A percentile compares a stretch with the other conserved stretches of the same genome.
These are phyloP conservation scores for Heteromormyrus szaboi DNA, from an alignment of 2,797 vertebrate species.

Conservation along the genomic window DNA sequence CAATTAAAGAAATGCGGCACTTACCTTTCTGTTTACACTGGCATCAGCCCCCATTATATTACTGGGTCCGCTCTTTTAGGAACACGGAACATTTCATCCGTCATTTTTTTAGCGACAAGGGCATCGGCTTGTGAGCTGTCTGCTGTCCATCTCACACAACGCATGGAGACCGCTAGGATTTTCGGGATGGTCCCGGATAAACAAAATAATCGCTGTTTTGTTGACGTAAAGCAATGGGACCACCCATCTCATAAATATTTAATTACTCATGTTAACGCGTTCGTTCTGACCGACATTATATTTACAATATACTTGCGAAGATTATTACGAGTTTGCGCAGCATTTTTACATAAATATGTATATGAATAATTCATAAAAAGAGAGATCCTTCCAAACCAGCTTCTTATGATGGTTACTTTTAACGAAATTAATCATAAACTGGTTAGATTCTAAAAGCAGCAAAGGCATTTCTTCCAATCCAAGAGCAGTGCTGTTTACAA, in stretches of 20 bases:
- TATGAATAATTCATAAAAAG: background rate
- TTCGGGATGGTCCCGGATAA: background rate
- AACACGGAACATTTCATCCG: background rate
- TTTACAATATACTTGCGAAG: background rate
- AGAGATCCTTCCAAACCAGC: background rate
- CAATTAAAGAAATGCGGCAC: background rate
- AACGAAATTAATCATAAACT: background rate
- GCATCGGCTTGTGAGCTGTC: background rate
- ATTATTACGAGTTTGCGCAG: background rate
- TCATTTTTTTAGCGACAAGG: background rate
- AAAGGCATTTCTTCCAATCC: background rate
- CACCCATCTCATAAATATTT: slow-evolving; percentile 18
- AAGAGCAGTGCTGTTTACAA: background rate
- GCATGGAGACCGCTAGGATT: background rate
- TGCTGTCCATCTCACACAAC: background rate
- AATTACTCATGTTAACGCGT: background rate
- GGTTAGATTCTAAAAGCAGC: background rate
- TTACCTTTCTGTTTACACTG: slow-evolving; percentile 21
- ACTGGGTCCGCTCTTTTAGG: background rate
- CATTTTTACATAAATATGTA: background rate
- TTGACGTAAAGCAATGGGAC: slow-evolving; percentile 1
- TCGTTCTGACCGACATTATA: background rate
- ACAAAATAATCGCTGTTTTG: slow-evolving; percentile 18
- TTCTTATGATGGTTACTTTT: background rate
- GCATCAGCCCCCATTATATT: slow-evolving; percentile 18